Evolutionary conservation across 2,113 vertebrate species (phyloP).

Genomic region (Thermophis baileyi): DNA sequence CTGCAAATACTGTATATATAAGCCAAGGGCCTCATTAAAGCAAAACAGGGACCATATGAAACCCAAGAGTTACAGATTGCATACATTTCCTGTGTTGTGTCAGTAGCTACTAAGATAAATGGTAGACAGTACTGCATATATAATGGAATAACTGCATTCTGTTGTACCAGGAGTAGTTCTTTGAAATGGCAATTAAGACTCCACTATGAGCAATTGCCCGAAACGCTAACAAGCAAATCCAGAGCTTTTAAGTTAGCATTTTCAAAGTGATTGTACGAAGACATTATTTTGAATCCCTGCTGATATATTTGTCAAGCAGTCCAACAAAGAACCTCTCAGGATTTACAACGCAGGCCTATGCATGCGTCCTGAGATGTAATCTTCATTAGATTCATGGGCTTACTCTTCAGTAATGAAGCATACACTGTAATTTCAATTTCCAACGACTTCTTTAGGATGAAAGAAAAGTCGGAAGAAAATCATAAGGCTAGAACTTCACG

Average conservation of each 20-base stretch:
- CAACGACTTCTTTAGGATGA: not conserved
- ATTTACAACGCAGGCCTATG: not conserved
- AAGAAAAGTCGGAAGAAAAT: not conserved
- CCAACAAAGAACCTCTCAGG: not conserved
- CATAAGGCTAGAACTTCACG: not conserved
- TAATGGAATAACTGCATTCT: not conserved
- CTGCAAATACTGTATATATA: not conserved
- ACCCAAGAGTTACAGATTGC: not conserved
- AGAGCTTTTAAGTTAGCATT: not conserved
- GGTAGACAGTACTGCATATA: not conserved
- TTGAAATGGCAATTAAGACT: not conserved
- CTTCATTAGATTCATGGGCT: not conserved
- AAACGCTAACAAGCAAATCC: not conserved
- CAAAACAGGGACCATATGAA: not conserved
- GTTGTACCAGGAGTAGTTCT: not conserved
- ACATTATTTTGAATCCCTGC: not conserved
- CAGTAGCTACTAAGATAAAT: not conserved
- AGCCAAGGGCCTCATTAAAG: not conserved
- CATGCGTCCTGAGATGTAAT: not conserved
- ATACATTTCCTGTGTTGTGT: conserved; percentile 3
- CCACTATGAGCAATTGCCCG: not conserved
- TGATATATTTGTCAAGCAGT: not conserved
- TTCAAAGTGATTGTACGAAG: not conserved
- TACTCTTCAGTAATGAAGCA: not conserved
- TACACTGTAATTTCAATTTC: not conserved